phyloP scores from a whole-genome alignment of 2,888 invertebrate species.

The Lypha dubia region DNA sequence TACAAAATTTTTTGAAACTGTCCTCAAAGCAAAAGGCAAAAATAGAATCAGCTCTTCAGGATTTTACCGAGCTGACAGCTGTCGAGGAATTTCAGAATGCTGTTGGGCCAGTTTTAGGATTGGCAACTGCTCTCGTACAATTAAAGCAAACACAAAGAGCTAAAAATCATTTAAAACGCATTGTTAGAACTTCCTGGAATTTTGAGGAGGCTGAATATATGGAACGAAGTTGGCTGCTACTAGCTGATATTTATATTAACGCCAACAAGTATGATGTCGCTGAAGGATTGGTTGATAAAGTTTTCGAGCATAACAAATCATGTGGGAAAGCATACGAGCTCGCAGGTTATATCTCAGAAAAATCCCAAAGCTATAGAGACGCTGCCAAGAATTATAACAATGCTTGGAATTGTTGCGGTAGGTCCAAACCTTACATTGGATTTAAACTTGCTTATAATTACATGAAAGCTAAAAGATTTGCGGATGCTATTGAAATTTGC shows the following conservation, averaged over 20 bases:
- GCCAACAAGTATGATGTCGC: slow-evolving; percentile 94
- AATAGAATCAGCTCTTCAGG: slow-evolving; percentile 92
- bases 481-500: slow-evolving; percentile 96
- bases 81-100: slow-evolving; percentile 90
- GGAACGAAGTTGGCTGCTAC: slow-evolving; percentile 96
- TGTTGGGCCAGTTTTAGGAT: slow-evolving; percentile 93
- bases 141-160: slow-evolving; percentile 96
- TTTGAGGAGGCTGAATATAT: slow-evolving; percentile 98
- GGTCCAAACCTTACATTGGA: slow-evolving; percentile 92
- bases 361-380: slow-evolving; percentile 94
- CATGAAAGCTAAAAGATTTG: slow-evolving; percentile 93
- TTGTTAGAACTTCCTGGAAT: slow-evolving; percentile 93
- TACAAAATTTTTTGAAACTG: slow-evolving; percentile 92
- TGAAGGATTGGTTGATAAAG: slow-evolving; percentile 90
- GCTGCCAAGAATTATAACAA: slow-evolving; percentile 91
- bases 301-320: slow-evolving; percentile 92
- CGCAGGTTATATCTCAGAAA: slow-evolving; percentile 92
- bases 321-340: slow-evolving; percentile 96
- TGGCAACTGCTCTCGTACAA: slow-evolving; percentile 90
- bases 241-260: slow-evolving; percentile 95
- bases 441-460: slow-evolving; percentile 96
- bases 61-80: slow-evolving; percentile 88
- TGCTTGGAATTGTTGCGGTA: slow-evolving; percentile 94
- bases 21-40: slow-evolving; percentile 92
- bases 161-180: slow-evolving; percentile 94